These are phyloP conservation scores for Aphaenogaster floridana DNA, from an alignment of 1,140 invertebrate genomes.

Conservation along the genomic window DNA sequence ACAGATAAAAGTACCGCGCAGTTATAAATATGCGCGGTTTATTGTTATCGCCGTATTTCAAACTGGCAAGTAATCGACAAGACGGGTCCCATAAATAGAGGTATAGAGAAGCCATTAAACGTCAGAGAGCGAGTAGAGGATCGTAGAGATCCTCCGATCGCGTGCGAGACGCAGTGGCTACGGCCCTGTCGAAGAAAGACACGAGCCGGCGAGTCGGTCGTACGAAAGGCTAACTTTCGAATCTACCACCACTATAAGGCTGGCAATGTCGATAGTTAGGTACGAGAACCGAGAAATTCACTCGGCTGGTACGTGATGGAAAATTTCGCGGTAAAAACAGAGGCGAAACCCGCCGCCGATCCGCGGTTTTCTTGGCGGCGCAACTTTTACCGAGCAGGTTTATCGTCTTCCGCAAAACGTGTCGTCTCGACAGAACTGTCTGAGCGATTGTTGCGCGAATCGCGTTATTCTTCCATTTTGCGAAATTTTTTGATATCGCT, in stretches of 20 bases:
- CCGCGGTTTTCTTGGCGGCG: slow-evolving; percentile 44
- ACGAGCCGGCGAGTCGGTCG: slow-evolving; percentile 72
- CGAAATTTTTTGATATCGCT: background rate
- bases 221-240: slow-evolving; percentile 82
- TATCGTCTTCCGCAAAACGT: slow-evolving; percentile 50
- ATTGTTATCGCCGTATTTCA: background rate
- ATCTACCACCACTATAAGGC: slow-evolving; percentile 78
- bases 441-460: background rate
- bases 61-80: background rate
- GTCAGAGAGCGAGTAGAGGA: background rate
- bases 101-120: background rate
- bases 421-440: background rate
- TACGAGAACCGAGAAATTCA: slow-evolving; percentile 80
- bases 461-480: slow-evolving; percentile 3
- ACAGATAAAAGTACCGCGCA: background rate
- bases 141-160: background rate
- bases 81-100: background rate
- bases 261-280: slow-evolving; percentile 52
- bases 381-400: slow-evolving; percentile 53
- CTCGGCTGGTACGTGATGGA: slow-evolving; percentile 79
- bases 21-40: background rate
- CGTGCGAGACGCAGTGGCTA: slow-evolving; percentile 63
- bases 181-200: slow-evolving; percentile 77
- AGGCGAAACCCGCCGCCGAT: slow-evolving; percentile 45
- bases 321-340: slow-evolving; percentile 75